Conservation (phyloP, 2,888 invertebrate genomes). For the Noctua comes region DNA sequence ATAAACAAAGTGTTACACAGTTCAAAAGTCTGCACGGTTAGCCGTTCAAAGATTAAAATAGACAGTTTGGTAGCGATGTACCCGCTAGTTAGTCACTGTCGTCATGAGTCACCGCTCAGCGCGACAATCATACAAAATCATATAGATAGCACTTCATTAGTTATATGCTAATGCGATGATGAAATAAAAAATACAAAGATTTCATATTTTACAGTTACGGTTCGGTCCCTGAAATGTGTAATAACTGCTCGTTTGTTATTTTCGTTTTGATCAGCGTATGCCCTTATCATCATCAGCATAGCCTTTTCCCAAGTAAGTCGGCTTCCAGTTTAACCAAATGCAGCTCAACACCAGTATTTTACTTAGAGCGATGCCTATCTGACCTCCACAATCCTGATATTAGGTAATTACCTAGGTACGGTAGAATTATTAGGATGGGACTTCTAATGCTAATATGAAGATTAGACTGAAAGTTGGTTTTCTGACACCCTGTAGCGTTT, state of each 20-base stretch:
- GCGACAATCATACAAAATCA: constrained; percentile 30
- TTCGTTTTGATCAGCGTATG: neutral
- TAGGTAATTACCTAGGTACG: neutral
- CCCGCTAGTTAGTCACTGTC: constrained; percentile 46
- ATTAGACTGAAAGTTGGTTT: neutral
- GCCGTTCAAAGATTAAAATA: constrained; percentile 51
- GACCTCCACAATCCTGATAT: neutral
- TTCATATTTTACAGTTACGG: neutral
- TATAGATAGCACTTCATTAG: constrained; percentile 37
- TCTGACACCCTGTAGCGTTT: neutral
- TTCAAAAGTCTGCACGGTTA: constrained; percentile 33
- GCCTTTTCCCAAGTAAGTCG: neutral
- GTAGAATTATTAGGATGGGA: neutral
- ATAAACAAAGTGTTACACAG: constrained; percentile 18
- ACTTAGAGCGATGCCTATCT: neutral
- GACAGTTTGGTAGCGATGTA: constrained; percentile 46
- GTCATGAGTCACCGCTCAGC: constrained; percentile 41
- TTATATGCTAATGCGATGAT: constrained; percentile 17
- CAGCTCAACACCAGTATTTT: neutral
- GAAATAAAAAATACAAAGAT: neutral
- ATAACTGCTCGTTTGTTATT: neutral
- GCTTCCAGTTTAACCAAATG: neutral
- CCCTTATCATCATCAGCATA: neutral
- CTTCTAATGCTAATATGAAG: neutral
- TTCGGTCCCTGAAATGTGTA: neutral